These are phyloP conservation scores for Papilio polyxenes DNA, from an alignment of 1,140 invertebrate species.

Conservation along the genomic window DNA sequence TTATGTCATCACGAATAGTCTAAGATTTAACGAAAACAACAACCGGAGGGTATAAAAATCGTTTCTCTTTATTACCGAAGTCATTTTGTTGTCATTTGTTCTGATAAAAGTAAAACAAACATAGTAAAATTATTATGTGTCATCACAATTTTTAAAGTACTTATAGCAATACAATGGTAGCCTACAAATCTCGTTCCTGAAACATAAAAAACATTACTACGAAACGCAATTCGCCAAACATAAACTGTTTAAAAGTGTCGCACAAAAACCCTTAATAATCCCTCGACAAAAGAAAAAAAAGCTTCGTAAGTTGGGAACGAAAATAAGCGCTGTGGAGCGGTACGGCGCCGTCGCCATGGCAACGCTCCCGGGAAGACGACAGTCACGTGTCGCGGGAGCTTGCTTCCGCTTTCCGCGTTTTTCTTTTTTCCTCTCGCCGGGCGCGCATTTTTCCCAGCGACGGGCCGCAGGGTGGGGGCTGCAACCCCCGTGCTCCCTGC, in stretches of 20 bases:
- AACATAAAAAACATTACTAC: slow-evolving; percentile 12
- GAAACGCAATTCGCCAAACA: slow-evolving; percentile 15
- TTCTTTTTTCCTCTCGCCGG: slow-evolving; percentile 65
- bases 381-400: slow-evolving; percentile 77
- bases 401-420: slow-evolving; percentile 75
- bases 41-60: neutral
- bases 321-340: slow-evolving; percentile 42
- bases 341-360: slow-evolving; percentile 66
- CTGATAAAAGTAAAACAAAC: too few species aligned
- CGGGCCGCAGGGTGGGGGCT: slow-evolving; percentile 42
- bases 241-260: slow-evolving; percentile 31
- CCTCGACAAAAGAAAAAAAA: slow-evolving; percentile 21
- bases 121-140: neutral
- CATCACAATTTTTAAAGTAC: neutral
- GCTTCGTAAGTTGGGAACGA: slow-evolving; percentile 22
- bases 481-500: slow-evolving; percentile 14
- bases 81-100: neutral
- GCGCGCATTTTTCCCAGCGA: slow-evolving; percentile 67
- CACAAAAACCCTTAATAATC: slow-evolving; percentile 32
- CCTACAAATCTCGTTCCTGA: neutral
- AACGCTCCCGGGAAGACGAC: slow-evolving; percentile 72
- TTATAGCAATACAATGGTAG: neutral
- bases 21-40: too few species aligned
- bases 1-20: neutral
- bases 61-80: neutral